A percentile compares a stretch with the other conserved stretches of the same genome.
Conservation (phyloP, 1,140 invertebrate species). For the Drosophila tani region DNA sequence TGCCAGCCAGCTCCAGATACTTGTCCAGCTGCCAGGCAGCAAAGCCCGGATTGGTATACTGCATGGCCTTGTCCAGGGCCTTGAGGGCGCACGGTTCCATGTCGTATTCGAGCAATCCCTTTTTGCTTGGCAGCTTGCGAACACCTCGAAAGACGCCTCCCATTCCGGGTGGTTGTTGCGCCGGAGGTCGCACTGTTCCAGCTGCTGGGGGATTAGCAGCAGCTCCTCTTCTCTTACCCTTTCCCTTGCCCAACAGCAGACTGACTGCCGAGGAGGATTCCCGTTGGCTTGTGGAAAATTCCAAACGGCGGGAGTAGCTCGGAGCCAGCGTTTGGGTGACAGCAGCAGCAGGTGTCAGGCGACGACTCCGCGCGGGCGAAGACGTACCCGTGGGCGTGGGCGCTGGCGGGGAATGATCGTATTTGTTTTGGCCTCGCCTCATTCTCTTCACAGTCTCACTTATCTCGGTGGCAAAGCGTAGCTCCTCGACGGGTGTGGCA, state of each 20-base stretch:
- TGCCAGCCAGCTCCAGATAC: constrained; percentile 60
- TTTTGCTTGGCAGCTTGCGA: constrained; percentile 75
- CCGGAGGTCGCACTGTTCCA: constrained; percentile 6
- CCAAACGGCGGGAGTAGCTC: constrained; percentile 56
- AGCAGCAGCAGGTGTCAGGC: constrained; percentile 26
- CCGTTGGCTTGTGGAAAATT: constrained; percentile 26
- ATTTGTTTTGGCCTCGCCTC: constrained; percentile 79
- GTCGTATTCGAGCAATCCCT: constrained; percentile 77
- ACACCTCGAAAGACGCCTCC: constrained; percentile 43
- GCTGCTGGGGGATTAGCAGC: constrained; percentile 5
- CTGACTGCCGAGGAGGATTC: constrained; percentile 11
- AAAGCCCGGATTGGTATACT: constrained; percentile 60
- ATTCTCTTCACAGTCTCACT: constrained; percentile 80
- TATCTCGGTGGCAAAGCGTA: constrained; percentile 80
- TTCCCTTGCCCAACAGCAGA: constrained; percentile 48
- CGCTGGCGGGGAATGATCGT: constrained; percentile 69
- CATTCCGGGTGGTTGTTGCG: constrained; percentile 25
- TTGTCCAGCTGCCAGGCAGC: constrained; percentile 75
- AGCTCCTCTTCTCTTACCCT: constrained; percentile 39
- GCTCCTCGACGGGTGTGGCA: constrained; percentile 72
- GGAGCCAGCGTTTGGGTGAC: constrained; percentile 2
- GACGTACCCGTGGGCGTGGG: constrained; percentile 2
- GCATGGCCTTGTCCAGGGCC: constrained; percentile 51
- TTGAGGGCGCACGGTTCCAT: constrained; percentile 69
- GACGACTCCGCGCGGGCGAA: constrained; percentile 44